Base-by-base conservation (phyloP, 2,888 invertebrate species). In the Lasioglossum leucozonium region DNA sequence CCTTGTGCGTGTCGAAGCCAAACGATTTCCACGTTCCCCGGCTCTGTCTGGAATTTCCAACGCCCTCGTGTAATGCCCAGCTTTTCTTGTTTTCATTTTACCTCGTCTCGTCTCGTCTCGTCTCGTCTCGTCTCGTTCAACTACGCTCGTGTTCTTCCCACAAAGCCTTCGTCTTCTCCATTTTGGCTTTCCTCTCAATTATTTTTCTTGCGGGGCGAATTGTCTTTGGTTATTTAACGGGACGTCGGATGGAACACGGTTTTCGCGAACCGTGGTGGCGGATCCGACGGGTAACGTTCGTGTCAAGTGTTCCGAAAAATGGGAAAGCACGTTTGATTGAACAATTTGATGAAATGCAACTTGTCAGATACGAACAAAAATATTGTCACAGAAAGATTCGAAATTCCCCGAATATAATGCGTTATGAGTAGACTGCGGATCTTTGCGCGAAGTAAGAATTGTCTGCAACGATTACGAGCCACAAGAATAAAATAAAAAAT, bases 11-110 rank as follows among this genome's bases (percentile, higher is more conserved):
- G 30, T 44, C 37, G 18, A 30, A 47, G 16, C 16, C 26, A 74
- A 71, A 30, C 71, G 67, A 62, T 75, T 75, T 82, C 62, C 47
- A 79, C 55, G 47, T 30, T 71, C n/a, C 51, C 37, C 37, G 2
- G 18, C 26, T 37, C 44, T n/a, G 47, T 34, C 26, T 30, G 51
- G 55, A n/a, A 76, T 71, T 81, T 62, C 40, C 26, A 26, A 55
- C 74, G 65, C 22, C 18, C 51, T 37, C 42, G 22, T 10, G 22
- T 16, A 37, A 44, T 16, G n/a, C 42, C 34, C 65, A 30, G 51
- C 51, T 55, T n/a, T 40, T 16, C 62, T 67, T 18, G 65, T 67
- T 67, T 67, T 67, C 65, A 37, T 67, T 67, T 62, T 62, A 30
- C 22, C 22, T 30, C 34, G 18, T 8, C 26, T 13, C 58, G 58